Evolutionary conservation across 2,888 invertebrate genomes (phyloP).

Genomic region (Aphidoletes aphidimyza): DNA sequence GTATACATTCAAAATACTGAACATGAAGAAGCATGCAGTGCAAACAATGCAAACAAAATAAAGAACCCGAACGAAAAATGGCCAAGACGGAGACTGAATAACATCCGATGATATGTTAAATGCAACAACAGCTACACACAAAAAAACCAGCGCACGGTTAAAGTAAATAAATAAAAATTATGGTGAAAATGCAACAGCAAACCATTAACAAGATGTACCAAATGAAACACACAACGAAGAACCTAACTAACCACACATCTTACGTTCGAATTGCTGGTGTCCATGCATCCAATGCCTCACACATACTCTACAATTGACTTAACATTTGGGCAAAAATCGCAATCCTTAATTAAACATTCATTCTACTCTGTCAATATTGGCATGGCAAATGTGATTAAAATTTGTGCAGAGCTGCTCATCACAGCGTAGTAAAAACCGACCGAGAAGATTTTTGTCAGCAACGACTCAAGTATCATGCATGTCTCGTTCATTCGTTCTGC

Average conservation of each 20-base stretch:
- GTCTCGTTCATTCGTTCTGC: no score
- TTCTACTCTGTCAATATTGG: conserved; percentile 4
- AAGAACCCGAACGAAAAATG: background rate
- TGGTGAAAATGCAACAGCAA: background rate
- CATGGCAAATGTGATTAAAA: background rate
- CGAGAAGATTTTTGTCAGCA: no score
- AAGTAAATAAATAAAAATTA: conserved; percentile 31
- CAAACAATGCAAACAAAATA: background rate
- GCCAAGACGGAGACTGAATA: background rate
- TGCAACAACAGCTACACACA: no score
- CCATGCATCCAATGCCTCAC: conserved; percentile 36
- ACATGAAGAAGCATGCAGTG: background rate
- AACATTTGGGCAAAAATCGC: conserved; percentile 17
- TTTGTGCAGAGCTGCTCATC: no score
- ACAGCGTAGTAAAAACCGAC: no score
- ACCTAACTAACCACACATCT: background rate
- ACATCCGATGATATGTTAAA: conserved; percentile 8
- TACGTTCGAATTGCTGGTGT: background rate
- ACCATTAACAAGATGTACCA: background rate
- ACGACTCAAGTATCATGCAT: no score
- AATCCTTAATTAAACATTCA: background rate
- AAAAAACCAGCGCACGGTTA: no score
- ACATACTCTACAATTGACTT: no score
- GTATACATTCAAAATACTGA: no score
- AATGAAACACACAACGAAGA: background rate